Evolutionary conservation across 2,797 vertebrate genomes (phyloP).

Genomic region (Smutsia temminckii): DNA sequence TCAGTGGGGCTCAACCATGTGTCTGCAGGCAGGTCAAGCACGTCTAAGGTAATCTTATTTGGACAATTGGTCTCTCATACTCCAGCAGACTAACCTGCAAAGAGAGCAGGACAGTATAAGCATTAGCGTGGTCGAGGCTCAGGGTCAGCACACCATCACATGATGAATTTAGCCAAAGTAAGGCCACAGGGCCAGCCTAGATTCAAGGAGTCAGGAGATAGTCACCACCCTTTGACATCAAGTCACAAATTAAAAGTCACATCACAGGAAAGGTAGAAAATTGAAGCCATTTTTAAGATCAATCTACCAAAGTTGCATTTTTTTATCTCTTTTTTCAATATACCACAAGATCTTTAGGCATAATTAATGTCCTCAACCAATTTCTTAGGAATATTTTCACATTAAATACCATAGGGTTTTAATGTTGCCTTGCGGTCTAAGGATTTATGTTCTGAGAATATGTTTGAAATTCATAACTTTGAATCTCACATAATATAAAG

Average conservation of each 20-base stretch:
- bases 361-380: not conserved
- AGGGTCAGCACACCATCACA: not conserved
- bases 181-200: not conserved
- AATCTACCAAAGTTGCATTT: not conserved
- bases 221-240: not conserved
- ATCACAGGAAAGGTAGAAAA: not conserved
- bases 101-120: not conserved
- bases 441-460: constrained; percentile 8
- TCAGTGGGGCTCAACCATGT: not conserved
- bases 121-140: not conserved
- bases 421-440: not conserved
- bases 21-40: not conserved
- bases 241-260: not conserved
- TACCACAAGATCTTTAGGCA: constrained; percentile 9
- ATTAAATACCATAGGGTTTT: not conserved
- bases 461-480: not conserved
- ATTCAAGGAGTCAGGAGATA: not conserved
- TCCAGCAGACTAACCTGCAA: not conserved
- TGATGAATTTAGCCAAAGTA: not conserved
- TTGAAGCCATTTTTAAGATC: not conserved
- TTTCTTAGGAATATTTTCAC: not conserved
- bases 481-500: not conserved
- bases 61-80: not conserved
- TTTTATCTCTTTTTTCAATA: not conserved
- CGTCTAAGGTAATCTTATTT: not conserved